Percentiles rank a stretch among this genome's conserved stretches.
Conservation (phyloP, 2,797 vertebrate species). For the Paramormyrops hopkinsi region DNA sequence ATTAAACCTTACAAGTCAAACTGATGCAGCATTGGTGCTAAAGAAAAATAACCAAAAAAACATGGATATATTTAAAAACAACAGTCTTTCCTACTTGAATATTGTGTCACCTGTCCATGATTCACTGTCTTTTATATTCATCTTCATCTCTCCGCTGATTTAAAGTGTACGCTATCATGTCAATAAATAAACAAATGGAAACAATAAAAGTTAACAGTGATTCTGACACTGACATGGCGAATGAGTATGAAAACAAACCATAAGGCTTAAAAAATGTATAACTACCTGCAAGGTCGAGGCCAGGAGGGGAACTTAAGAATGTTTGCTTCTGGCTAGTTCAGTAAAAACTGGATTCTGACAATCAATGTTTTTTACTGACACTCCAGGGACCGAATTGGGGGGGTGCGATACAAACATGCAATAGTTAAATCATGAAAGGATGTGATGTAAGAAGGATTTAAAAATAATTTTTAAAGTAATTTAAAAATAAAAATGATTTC, state of each 20-base stretch:
- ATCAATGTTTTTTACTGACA: background rate
- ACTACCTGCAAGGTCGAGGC: background rate
- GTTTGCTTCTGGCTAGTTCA: background rate
- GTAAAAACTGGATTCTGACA: background rate
- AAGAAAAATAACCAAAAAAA: background rate
- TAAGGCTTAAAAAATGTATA: background rate
- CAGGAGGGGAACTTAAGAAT: background rate
- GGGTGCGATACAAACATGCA: background rate
- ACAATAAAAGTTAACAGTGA: background rate
- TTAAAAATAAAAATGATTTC: background rate
- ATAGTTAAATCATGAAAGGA: background rate
- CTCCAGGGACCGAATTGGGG: background rate
- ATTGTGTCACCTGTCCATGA: background rate
- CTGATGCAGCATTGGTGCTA: background rate
- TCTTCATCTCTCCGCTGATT: background rate
- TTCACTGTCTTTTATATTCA: background rate
- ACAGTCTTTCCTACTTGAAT: background rate
- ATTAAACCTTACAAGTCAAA: background rate
- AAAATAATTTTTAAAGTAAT: background rate
- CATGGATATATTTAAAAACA: background rate
- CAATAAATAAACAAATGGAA: background rate
- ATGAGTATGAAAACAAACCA: background rate
- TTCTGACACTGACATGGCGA: background rate
- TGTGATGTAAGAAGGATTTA: background rate
- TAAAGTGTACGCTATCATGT: background rate